These are phyloP conservation scores for Ammodramus savannarum DNA, from an alignment of 2,113 vertebrate species.

Conservation along the genomic window DNA sequence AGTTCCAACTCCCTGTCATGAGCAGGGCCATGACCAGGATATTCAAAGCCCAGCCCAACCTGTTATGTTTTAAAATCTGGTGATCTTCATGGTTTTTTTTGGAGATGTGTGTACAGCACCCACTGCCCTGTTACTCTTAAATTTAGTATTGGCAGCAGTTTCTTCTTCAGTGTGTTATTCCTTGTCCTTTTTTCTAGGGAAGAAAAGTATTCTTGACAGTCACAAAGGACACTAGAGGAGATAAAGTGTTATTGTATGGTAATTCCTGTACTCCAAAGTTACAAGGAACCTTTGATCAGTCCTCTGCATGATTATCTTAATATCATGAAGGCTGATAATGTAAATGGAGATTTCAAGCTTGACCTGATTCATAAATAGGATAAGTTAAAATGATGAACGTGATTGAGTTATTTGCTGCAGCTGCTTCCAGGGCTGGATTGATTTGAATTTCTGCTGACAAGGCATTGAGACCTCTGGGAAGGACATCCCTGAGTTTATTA, in stretches of 20 bases:
- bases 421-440: constrained; percentile 3
- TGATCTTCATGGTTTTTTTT: background rate
- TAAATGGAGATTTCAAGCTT: constrained; percentile 50
- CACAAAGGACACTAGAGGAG: background rate
- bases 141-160: background rate
- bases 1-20: background rate
- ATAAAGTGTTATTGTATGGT: background rate
- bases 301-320: constrained; percentile 12
- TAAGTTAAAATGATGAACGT: constrained; percentile 10
- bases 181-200: background rate
- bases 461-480: background rate
- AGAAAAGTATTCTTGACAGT: background rate
- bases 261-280: background rate
- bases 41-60: background rate
- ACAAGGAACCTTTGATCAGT: background rate
- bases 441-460: constrained; percentile 45
- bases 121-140: background rate
- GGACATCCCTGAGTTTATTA: background rate
- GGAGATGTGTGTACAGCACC: background rate
- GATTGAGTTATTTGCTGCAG: background rate
- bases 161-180: background rate
- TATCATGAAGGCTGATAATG: background rate
- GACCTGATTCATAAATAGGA: constrained; percentile 25
- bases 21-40: background rate
- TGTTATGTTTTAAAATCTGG: background rate